Conservation (phyloP, 1,140 invertebrate species). For the Aphelinus atriplicis region DNA sequence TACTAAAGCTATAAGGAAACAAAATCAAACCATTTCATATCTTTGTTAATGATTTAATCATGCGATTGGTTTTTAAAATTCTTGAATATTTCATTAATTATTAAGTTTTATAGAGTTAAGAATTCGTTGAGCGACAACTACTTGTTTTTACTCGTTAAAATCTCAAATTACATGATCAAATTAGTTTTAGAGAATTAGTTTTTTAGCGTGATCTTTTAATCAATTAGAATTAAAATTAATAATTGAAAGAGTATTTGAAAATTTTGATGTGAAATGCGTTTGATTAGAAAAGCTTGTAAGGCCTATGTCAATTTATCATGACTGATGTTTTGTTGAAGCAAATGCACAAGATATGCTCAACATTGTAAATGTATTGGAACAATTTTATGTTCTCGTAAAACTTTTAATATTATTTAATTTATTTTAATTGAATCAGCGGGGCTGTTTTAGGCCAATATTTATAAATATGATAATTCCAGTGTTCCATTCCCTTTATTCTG, state of each 20-base stretch:
- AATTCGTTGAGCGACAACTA: constrained; percentile 12
- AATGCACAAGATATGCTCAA: constrained; percentile 26
- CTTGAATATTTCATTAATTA: constrained; percentile 12
- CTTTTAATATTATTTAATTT: constrained; percentile 28
- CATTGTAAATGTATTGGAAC: constrained; percentile 20
- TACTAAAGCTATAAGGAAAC: constrained; percentile 25
- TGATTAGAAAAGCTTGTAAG: constrained; percentile 19
- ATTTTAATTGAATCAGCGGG: constrained; percentile 22
- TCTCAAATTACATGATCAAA: constrained; percentile 22
- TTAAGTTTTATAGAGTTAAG: constrained; percentile 20
- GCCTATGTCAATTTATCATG: constrained; percentile 30
- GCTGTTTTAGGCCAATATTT: constrained; percentile 18
- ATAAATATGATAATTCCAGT: constrained; percentile 28
- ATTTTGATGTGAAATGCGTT: constrained; percentile 31
- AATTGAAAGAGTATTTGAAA: neutral
- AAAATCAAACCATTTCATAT: constrained; percentile 36
- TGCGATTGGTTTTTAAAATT: constrained; percentile 9
- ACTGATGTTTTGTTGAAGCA: constrained; percentile 26
- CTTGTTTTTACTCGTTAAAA: constrained; percentile 25
- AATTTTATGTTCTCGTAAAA: constrained; percentile 15
- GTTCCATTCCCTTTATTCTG: constrained; percentile 34
- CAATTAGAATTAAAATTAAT: neutral
- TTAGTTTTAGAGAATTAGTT: constrained; percentile 7
- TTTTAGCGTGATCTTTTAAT: neutral
- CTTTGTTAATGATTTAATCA: constrained; percentile 18